Evolutionary conservation across 2,797 vertebrate genomes (phyloP).

Genomic region (Halcyon badia): DNA sequence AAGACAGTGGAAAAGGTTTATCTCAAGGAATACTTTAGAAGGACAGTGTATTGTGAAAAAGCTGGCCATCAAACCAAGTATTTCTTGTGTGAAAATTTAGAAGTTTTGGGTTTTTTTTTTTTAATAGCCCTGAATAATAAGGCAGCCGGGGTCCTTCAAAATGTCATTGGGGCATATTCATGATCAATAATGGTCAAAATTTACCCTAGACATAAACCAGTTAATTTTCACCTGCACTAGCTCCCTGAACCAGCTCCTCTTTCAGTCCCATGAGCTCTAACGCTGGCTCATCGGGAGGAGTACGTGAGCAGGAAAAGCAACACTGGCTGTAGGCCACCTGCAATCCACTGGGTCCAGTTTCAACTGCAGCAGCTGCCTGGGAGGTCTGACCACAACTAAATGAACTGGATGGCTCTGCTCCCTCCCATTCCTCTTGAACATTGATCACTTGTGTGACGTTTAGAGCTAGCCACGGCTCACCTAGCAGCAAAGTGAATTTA

Average conservation of each 20-base stretch:
- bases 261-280: background rate
- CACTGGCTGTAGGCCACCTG: background rate
- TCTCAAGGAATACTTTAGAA: background rate
- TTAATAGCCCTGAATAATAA: background rate
- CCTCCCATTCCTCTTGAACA: rapidly evolving
- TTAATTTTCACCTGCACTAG: background rate
- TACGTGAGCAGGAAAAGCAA: background rate
- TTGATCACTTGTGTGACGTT: background rate
- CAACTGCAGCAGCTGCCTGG: background rate
- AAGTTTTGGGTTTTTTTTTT: background rate
- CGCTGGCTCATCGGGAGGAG: rapidly evolving
- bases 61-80: background rate
- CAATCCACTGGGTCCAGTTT: background rate
- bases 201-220: background rate
- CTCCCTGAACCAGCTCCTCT: background rate
- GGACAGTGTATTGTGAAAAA: background rate
- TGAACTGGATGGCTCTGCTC: background rate
- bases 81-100: background rate
- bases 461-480: background rate
- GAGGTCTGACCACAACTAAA: background rate
- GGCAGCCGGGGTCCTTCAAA: background rate
- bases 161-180: background rate
- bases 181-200: background rate
- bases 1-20: background rate
- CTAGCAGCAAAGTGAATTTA: background rate